phyloP scores from a whole-genome alignment of 1,140 invertebrate genomes.

The Reticulitermes speratus region DNA sequence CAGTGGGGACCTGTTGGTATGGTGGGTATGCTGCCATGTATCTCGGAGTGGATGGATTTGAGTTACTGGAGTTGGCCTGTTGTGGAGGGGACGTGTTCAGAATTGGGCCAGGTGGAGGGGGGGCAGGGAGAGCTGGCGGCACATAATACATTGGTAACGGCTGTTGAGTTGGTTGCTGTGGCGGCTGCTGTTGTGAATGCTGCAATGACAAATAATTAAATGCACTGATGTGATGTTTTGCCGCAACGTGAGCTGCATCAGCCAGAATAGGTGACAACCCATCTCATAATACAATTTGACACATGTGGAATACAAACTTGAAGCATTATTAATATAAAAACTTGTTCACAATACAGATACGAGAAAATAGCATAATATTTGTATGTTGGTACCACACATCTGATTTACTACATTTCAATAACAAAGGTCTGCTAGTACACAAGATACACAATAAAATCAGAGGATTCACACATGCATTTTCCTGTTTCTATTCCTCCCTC shows the following conservation, averaged over 20 bases:
- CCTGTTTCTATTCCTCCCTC: too few species aligned
- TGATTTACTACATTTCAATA: too few species aligned
- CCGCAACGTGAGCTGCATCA: too few species aligned
- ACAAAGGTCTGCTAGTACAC: too few species aligned
- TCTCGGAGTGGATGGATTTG: not conserved
- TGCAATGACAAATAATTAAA: not conserved
- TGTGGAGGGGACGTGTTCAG: constrained; percentile 17
- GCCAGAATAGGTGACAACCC: not conserved
- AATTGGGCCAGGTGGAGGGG: not conserved
- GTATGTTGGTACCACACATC: too few species aligned
- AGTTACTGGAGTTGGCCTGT: not conserved
- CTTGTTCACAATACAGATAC: too few species aligned
- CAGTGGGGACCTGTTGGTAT: constrained; percentile 23
- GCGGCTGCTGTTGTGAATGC: not conserved
- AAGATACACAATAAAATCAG: too few species aligned
- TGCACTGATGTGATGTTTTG: not conserved
- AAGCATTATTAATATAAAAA: too few species aligned
- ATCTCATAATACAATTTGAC: too few species aligned
- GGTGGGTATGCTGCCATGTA: not conserved
- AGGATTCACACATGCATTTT: too few species aligned
- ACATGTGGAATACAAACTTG: too few species aligned
- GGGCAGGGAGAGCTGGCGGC: not conserved
- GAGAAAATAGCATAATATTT: too few species aligned
- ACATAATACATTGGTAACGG: not conserved
- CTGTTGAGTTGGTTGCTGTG: constrained; percentile 20